Conservation (phyloP, 1,140 invertebrate genomes). For the Ridgeia piscesae region DNA sequence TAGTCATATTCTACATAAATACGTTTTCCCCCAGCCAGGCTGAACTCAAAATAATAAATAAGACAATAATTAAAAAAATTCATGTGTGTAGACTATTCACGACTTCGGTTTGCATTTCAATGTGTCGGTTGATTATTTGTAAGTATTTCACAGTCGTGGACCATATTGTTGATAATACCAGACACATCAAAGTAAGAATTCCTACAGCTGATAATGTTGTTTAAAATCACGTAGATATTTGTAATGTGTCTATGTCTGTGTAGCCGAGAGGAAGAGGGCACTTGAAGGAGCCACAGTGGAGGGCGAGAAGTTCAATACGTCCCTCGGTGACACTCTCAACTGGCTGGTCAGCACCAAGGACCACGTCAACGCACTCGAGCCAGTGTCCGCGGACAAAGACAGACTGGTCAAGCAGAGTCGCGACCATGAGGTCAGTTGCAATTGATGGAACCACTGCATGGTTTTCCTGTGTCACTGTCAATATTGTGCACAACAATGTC, state of each 20-base stretch:
- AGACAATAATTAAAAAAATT: not conserved
- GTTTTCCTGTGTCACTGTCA: too few species aligned
- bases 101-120: not conserved
- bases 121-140: not conserved
- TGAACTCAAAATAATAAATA: too few species aligned
- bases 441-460: too few species aligned
- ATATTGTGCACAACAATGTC: too few species aligned
- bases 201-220: not conserved
- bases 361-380: constrained; percentile 69
- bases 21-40: too few species aligned
- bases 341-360: constrained; percentile 78
- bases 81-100: not conserved
- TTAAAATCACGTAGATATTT: not conserved
- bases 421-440: constrained; percentile 70
- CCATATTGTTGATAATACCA: not conserved
- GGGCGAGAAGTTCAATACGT: constrained; percentile 79
- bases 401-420: constrained; percentile 82
- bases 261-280: constrained; percentile 83
- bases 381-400: constrained; percentile 83
- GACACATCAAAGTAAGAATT: not conserved
- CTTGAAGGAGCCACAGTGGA: constrained; percentile 78
- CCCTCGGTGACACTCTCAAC: constrained; percentile 80
- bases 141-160: not conserved
- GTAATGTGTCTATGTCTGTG: not conserved
- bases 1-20: too few species aligned